Percentiles rank a stretch among this genome's conserved stretches.
Evolutionary conservation across 2,797 vertebrate species (phyloP).

Genomic region (Hemibagrus guttatus): DNA sequence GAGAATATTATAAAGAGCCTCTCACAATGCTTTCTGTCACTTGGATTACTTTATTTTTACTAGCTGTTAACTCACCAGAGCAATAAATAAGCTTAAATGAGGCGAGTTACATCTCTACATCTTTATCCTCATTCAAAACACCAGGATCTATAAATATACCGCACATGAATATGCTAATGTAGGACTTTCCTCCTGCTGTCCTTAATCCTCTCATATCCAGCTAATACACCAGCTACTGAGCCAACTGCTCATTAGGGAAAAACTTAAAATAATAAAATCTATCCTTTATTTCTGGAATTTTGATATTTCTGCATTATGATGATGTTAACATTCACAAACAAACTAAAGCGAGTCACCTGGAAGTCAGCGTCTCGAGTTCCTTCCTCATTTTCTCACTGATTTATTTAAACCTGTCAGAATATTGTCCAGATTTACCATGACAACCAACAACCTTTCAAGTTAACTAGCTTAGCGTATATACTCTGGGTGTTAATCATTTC

Average conservation of each 20-base stretch:
- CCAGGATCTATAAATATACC: neutral
- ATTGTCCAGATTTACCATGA: neutral
- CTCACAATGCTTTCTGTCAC: neutral
- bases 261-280: too few species aligned
- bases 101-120: neutral
- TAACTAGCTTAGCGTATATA: neutral
- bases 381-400: neutral
- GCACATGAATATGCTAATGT: neutral
- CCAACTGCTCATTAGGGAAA: neutral
- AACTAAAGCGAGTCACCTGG: too few species aligned
- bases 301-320: too few species aligned
- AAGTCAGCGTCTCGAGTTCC: neutral
- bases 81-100: neutral
- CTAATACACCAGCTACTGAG: neutral
- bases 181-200: neutral
- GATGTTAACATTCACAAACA: too few species aligned
- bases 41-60: neutral
- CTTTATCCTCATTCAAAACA: neutral
- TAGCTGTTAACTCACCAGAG: neutral
- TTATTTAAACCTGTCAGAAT: neutral
- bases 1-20: neutral
- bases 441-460: neutral
- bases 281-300: too few species aligned
- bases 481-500: neutral
- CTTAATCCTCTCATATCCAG: neutral